A percentile compares a stretch with the other conserved stretches of the same genome.
phyloP scores from a whole-genome alignment of 2,113 vertebrate genomes.

The Rhagologus leucostigma region DNA sequence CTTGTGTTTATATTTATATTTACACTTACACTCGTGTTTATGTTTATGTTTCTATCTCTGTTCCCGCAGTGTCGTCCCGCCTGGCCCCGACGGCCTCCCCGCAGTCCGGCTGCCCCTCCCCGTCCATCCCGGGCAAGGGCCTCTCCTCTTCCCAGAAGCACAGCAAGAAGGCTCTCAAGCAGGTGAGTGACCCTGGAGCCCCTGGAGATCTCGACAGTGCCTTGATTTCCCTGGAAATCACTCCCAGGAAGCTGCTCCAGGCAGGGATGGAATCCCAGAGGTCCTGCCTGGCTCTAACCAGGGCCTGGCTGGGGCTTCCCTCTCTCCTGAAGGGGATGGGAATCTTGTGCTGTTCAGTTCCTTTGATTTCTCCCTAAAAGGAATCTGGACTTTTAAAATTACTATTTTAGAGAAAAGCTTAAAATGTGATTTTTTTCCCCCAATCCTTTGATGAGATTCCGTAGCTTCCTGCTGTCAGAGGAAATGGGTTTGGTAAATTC shows the following conservation, averaged over 20 bases:
- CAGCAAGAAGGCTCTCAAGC: slow-evolving; percentile 97
- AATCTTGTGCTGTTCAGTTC: background rate
- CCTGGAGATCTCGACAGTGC: fast-evolving
- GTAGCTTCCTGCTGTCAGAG: background rate
- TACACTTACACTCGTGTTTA: background rate
- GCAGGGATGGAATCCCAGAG: background rate
- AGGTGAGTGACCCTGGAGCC: slow-evolving; percentile 71
- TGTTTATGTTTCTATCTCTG: background rate
- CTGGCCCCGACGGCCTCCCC: slow-evolving; percentile 89
- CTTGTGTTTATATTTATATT: background rate
- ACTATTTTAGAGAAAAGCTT: background rate
- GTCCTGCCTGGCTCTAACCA: background rate
- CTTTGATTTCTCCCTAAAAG: background rate
- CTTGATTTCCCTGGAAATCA: background rate
- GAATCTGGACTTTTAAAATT: fast-evolving
- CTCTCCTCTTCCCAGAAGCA: slow-evolving; percentile 98
- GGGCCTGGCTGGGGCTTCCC: background rate
- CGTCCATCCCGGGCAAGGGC: slow-evolving; percentile 87
- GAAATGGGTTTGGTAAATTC: background rate
- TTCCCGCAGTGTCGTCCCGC: slow-evolving; percentile 81
- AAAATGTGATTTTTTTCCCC: background rate
- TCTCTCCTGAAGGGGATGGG: background rate
- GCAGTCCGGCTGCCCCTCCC: slow-evolving; percentile 87
- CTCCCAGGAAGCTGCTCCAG: background rate
- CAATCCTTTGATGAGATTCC: no score